phyloP scores from a whole-genome alignment of 2,113 vertebrate genomes.

The Zapornia atra region DNA sequence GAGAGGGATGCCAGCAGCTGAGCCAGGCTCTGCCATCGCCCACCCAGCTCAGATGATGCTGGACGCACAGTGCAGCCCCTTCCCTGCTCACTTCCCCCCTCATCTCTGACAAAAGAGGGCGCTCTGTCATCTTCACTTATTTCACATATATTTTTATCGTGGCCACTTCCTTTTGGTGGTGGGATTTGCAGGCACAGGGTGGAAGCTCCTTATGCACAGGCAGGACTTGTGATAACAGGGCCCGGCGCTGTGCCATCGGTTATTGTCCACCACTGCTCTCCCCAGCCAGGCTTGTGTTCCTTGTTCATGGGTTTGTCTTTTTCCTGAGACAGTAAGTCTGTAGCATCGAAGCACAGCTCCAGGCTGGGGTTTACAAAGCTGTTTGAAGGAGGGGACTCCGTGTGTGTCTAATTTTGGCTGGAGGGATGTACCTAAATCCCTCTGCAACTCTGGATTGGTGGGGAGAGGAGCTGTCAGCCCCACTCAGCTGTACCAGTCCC shows the following conservation, averaged over 20 bases:
- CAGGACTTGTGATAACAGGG: fast-evolving
- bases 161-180: fast-evolving
- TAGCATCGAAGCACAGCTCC: neutral
- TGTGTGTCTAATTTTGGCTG: fast-evolving
- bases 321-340: neutral
- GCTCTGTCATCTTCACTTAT: neutral
- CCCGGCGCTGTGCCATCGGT: neutral
- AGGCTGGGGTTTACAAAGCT: neutral
- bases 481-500: fast-evolving
- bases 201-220: neutral
- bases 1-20: neutral
- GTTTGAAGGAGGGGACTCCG: neutral
- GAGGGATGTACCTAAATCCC: fast-evolving
- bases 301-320: fast-evolving
- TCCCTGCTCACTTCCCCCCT: fast-evolving
- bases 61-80: neutral
- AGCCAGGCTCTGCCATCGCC: neutral
- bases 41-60: fast-evolving
- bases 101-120: neutral
- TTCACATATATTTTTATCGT: too few relatives aligned
- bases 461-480: neutral
- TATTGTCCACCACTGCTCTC: fast-evolving
- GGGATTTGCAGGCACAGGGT: neutral
- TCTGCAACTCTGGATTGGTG: neutral
- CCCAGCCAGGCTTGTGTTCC: neutral